Conservation (phyloP, 2,113 vertebrate species). For the Morone chrysops region DNA sequence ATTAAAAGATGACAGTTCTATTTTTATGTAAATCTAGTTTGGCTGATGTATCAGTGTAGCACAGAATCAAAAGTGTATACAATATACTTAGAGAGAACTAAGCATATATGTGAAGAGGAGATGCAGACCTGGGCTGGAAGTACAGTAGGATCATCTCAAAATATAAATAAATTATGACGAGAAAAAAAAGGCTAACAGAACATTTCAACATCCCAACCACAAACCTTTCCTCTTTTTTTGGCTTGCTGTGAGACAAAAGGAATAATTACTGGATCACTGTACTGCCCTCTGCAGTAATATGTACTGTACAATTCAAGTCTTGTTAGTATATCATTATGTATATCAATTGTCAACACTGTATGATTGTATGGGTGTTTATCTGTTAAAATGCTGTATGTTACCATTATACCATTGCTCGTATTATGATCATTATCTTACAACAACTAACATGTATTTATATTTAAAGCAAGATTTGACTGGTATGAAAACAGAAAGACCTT, state of each 20-base stretch:
- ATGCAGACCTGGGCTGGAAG: neutral
- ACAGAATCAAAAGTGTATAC: neutral
- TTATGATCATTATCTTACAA: neutral
- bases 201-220: neutral
- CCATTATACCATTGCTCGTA: neutral
- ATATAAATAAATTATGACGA: neutral
- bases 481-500: constrained; percentile 86
- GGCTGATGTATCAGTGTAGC: neutral
- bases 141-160: neutral
- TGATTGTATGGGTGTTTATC: neutral
- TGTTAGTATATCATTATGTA: neutral
- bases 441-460: neutral
- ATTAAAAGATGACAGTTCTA: constrained; percentile 8
- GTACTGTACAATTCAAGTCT: neutral
- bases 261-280: neutral
- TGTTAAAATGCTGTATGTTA: neutral
- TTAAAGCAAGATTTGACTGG: neutral
- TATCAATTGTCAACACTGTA: neutral
- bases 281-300: neutral
- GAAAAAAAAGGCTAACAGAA: neutral
- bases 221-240: neutral
- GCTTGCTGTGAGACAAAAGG: neutral
- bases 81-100: neutral
- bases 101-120: neutral
- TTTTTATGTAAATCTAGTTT: constrained; percentile 10